Evolutionary conservation across 2,113 vertebrate genomes (phyloP).

Genomic region (Ia io): DNA sequence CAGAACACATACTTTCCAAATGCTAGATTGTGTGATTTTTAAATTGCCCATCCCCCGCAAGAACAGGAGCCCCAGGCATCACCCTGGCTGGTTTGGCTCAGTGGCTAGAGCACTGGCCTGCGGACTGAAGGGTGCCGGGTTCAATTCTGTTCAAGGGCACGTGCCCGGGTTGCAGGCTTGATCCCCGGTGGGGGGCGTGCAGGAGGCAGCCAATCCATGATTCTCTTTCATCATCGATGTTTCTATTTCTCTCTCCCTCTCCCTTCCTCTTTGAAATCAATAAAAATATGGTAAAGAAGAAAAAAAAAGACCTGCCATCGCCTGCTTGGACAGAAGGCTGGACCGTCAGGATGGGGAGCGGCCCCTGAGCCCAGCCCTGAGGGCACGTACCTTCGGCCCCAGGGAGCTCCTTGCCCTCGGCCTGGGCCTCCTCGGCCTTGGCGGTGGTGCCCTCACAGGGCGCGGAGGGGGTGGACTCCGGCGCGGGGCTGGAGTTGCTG

Average conservation of each 20-base stretch:
- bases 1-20: not conserved
- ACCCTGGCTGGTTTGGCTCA: too few relatives aligned
- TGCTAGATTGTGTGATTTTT: not conserved
- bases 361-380: rapidly evolving
- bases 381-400: constrained; percentile 84
- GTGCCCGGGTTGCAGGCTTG: too few relatives aligned
- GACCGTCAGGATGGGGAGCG: too few relatives aligned
- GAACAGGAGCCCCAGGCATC: not conserved
- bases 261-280: too few relatives aligned
- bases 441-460: constrained; percentile 86
- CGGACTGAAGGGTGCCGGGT: too few relatives aligned
- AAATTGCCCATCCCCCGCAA: rapidly evolving
- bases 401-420: constrained; percentile 86
- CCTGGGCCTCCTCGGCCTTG: constrained; percentile 88
- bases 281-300: too few relatives aligned
- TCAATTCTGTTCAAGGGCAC: too few relatives aligned
- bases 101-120: too few relatives aligned
- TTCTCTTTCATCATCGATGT: too few relatives aligned
- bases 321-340: not conserved
- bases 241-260: too few relatives aligned
- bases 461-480: constrained; percentile 84
- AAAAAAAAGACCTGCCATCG: not conserved
- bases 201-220: too few relatives aligned
- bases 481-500: constrained; percentile 93
- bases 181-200: too few relatives aligned